phyloP scores from a whole-genome alignment of 2,797 vertebrate species.

The Melanotaenia trifasciata region DNA sequence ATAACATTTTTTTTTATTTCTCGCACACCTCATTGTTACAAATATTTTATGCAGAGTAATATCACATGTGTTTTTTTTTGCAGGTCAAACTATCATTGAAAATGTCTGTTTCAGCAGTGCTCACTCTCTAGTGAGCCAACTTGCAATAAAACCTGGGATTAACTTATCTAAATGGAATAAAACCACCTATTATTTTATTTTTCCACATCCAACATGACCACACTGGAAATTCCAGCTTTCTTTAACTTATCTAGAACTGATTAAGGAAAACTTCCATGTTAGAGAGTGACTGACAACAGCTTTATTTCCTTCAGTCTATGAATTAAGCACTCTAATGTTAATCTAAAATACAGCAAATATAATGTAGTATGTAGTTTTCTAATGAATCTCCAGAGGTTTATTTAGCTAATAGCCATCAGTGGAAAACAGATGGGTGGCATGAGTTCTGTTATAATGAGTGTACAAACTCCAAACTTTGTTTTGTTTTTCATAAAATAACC shows the following conservation, averaged over 20 bases:
- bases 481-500: slow-evolving; percentile 27
- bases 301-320: neutral
- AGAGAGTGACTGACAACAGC: too few relatives aligned
- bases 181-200: neutral
- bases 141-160: neutral
- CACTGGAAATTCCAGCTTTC: too few relatives aligned
- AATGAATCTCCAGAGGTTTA: slow-evolving; percentile 13
- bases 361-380: slow-evolving; percentile 6
- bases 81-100: neutral
- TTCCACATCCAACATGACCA: too few relatives aligned
- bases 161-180: neutral
- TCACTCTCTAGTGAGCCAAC: neutral
- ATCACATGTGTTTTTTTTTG: neutral
- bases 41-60: neutral
- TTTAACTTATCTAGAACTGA: too few relatives aligned
- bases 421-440: slow-evolving; percentile 36
- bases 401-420: slow-evolving; percentile 3
- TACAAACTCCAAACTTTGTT: slow-evolving; percentile 23
- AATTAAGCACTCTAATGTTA: neutral
- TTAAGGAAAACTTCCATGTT: too few relatives aligned
- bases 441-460: slow-evolving; percentile 22
- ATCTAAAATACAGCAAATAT: slow-evolving; percentile 1
- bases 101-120: neutral
- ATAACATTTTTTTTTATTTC: neutral
- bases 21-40: neutral